Evolutionary conservation across 2,113 vertebrate species (phyloP).

Genomic region (Pteruthius melanotis): DNA sequence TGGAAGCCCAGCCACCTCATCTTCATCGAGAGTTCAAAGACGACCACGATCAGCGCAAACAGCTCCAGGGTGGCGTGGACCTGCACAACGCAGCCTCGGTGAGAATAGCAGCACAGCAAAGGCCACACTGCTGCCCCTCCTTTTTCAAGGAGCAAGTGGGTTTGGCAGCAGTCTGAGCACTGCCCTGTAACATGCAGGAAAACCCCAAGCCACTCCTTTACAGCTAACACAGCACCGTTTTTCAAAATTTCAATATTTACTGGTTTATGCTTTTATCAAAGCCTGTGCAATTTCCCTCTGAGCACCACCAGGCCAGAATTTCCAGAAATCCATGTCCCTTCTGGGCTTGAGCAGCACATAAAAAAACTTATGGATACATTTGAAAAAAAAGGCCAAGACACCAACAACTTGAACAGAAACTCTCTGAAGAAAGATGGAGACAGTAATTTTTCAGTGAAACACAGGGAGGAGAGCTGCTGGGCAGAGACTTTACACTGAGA

Average conservation of each 20-base stretch:
- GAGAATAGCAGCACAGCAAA: neutral
- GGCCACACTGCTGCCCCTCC: neutral
- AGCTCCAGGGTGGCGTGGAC: conserved; percentile 95
- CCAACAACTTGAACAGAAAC: neutral
- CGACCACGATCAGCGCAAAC: conserved; percentile 86
- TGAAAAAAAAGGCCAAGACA: neutral
- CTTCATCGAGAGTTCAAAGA: conserved; percentile 97
- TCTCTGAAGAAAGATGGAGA: neutral
- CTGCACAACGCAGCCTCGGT: conserved; percentile 58
- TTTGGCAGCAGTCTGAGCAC: neutral
- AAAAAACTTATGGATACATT: neutral
- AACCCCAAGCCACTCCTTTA: neutral
- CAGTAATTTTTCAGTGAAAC: neutral
- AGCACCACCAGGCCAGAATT: neutral
- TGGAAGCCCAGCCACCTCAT: conserved; percentile 93
- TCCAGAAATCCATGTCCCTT: neutral
- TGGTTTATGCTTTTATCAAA: neutral
- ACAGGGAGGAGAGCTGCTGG: neutral
- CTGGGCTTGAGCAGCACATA: neutral
- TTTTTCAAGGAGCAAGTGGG: neutral
- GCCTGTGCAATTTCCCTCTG: neutral
- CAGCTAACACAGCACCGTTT: neutral
- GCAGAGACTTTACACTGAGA: neutral
- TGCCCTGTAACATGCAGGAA: neutral
- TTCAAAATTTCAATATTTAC: neutral